Base-by-base conservation (phyloP, 2,888 invertebrate genomes). In the Nomada ruficornis region DNA sequence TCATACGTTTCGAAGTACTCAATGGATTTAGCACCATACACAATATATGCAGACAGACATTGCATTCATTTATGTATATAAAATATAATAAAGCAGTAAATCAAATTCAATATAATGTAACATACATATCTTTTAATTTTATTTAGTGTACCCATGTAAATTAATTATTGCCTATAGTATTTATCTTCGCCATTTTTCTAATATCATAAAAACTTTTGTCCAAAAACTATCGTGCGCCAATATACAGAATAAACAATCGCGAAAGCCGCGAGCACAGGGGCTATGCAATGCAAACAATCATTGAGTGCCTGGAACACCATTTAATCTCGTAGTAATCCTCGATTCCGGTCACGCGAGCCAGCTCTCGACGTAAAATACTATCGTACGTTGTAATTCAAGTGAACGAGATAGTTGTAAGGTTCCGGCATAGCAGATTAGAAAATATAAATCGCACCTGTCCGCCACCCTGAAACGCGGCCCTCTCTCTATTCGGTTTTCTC, bases 331-430 rank as follows among this genome's bases (percentile, higher is more conserved):
- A 26, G 74, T 82, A 71, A 72, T 82, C 71, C 77, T 13, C 67
- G 75, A 75, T 70, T 75, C 80, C 71, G 75, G 75, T 73, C 73
- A 81, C 80, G 81, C 80, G 57, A 74, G 50, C 68, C 47, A 11
- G 57, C n/a, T n/a, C 29, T 5, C 60, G n/a, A 44, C 78, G 23
- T 68, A 62, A 80, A 78, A 80, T 72, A 78, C 65, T 78, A 80
- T 72, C 78, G 71, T 20, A 47, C n/a, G 67, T 62, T 71, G 67
- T 80, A 78, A 80, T 80, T 80, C 80, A 78, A 78, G 67, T 42
- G 71, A 80, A 77, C 80, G 47, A 70, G 73, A 81, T 81, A 74
- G 75, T 72, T 72, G 76, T 75, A 73, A 77, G 76, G 76, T 74
- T 81, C 71, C 65, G 50, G 70, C 42, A 44, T 67, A 44, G 80